Conservation (phyloP, 1,140 invertebrate species). For the Sarcophaga peregrina region DNA sequence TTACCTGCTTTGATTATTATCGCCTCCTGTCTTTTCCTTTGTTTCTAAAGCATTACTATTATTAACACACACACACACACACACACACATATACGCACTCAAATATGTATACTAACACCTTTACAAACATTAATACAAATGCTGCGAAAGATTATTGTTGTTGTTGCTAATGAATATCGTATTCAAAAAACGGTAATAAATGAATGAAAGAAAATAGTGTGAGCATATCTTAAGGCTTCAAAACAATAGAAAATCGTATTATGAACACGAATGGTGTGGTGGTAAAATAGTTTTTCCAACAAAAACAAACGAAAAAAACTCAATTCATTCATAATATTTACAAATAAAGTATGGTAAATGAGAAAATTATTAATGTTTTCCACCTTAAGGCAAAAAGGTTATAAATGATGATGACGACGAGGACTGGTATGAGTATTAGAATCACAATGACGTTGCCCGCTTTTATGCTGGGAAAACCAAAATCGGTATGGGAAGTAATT, state of each 20-base stretch:
- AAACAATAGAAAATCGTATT: background rate
- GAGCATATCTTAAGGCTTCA: constrained; percentile 14
- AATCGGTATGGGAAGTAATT: too few species aligned
- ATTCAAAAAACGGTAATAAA: background rate
- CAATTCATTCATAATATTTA: constrained; percentile 7
- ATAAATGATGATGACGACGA: background rate
- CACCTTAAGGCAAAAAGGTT: background rate
- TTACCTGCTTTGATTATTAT: constrained; percentile 25
- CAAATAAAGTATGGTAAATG: background rate
- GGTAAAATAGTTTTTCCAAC: background rate
- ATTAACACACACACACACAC: background rate
- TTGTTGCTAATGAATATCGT: background rate
- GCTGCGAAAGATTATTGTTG: background rate
- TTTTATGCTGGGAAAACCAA: too few species aligned
- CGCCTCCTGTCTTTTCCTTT: background rate
- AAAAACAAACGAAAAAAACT: background rate
- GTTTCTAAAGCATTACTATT: background rate
- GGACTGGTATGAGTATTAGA: too few species aligned
- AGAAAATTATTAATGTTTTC: background rate
- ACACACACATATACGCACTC: background rate
- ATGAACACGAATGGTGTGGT: background rate
- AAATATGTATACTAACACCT: background rate
- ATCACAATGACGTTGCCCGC: too few species aligned
- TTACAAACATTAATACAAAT: background rate
- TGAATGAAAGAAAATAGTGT: background rate